Percentiles rank a stretch among this genome's conserved stretches.
Conservation (phyloP, 2,797 vertebrate species). For the Myotis findleyi region DNA sequence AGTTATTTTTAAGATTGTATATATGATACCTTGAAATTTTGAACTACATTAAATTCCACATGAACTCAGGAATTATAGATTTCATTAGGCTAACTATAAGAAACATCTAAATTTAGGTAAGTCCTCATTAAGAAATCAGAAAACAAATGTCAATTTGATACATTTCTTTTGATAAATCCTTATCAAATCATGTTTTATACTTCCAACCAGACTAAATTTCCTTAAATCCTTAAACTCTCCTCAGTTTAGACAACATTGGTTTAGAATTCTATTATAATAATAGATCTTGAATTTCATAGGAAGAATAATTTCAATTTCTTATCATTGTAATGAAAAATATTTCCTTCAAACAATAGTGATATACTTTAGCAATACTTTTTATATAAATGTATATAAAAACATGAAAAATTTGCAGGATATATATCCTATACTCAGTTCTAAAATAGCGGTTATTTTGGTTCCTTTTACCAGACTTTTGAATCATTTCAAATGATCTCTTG, state of each 20-base stretch:
- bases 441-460: conserved; percentile 23
- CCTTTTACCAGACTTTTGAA: neutral
- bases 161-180: neutral
- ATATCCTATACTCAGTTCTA: neutral
- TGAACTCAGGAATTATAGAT: conserved; percentile 3
- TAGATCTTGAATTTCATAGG: neutral
- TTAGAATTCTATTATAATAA: neutral
- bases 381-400: neutral
- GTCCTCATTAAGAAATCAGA: conserved; percentile 18
- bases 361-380: conserved; percentile 14
- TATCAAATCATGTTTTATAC: conserved; percentile 27
- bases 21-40: neutral
- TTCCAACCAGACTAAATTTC: neutral
- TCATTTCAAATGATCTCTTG: conserved; percentile 3
- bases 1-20: conserved; percentile 3
- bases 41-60: neutral
- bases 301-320: neutral
- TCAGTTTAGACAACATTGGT: neutral
- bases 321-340: conserved; percentile 10
- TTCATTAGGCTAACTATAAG: neutral
- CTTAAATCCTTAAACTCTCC: conserved; percentile 2
- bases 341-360: neutral
- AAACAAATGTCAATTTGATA: neutral
- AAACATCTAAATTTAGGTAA: conserved; percentile 8
- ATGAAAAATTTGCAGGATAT: neutral